Evolutionary conservation across 2,888 invertebrate genomes (phyloP).

Genomic region (Meteorus colon): DNA sequence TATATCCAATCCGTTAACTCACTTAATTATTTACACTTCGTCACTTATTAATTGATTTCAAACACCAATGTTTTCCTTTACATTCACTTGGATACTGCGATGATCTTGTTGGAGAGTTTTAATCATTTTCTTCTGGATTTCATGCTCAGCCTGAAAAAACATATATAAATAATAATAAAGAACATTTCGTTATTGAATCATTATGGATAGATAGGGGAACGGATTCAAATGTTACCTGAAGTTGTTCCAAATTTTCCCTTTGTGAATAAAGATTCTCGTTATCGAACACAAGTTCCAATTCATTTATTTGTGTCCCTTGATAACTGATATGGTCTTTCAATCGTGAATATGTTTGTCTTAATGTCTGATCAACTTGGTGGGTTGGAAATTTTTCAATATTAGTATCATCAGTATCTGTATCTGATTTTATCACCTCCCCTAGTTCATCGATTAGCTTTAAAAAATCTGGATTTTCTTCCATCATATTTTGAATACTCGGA

Average conservation of each 20-base stretch:
- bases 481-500: conserved; percentile 32
- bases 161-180: conserved; percentile 9
- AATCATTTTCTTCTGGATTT: conserved; percentile 68
- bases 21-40: conserved; percentile 41
- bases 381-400: conserved; percentile 27
- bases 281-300: conserved; percentile 63
- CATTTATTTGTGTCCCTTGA: conserved; percentile 64
- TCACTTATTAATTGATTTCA: conserved; percentile 51
- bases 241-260: conserved; percentile 54
- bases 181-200: neutral
- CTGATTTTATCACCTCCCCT: conserved; percentile 56
- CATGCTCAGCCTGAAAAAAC: conserved; percentile 65
- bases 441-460: conserved; percentile 64
- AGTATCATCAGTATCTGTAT: conserved; percentile 55
- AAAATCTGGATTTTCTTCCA: conserved; percentile 46
- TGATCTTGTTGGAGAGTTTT: conserved; percentile 70
- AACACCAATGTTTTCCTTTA: conserved; percentile 65
- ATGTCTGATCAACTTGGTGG: conserved; percentile 57
- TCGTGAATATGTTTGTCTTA: conserved; percentile 62
- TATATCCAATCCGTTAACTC: neutral
- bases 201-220: neutral
- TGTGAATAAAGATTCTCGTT: conserved; percentile 61
- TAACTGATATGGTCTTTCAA: conserved; percentile 63
- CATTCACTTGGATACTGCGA: conserved; percentile 65
- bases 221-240: conserved; percentile 45